Percentiles rank a stretch among this genome's conserved stretches.
Evolutionary conservation across 2,888 invertebrate genomes (phyloP).

Genomic region (Heliconius charithonia): DNA sequence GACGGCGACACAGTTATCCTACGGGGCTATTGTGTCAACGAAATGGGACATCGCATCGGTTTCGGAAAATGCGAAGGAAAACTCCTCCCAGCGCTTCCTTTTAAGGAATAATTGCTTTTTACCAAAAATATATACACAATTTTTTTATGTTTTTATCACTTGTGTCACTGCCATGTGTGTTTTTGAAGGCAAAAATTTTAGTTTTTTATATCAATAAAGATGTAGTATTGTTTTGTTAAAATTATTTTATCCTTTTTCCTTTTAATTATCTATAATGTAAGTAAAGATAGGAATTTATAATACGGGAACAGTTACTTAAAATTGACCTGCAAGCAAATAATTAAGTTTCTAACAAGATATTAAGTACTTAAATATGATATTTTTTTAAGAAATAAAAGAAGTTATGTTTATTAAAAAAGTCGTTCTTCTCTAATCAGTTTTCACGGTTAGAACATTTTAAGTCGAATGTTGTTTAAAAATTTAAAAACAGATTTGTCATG

Average conservation of each 20-base stretch:
- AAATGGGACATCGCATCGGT: constrained; percentile 91
- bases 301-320: no score
- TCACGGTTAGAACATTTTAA: no score
- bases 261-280: background rate
- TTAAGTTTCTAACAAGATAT: no score
- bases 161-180: constrained; percentile 47
- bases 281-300: no score
- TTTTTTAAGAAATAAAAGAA: no score
- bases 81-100: constrained; percentile 89
- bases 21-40: constrained; percentile 91
- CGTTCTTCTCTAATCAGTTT: no score
- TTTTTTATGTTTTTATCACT: constrained; percentile 43
- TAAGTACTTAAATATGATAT: no score
- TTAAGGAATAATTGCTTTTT: constrained; percentile 53
- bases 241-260: constrained; percentile 22
- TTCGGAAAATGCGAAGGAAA: constrained; percentile 96
- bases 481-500: no score
- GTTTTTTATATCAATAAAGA: constrained; percentile 41
- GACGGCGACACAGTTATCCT: constrained; percentile 98
- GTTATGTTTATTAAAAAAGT: no score
- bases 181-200: constrained; percentile 39
- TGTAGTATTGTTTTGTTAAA: constrained; percentile 36
- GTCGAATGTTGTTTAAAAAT: no score
- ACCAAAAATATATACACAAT: constrained; percentile 32
- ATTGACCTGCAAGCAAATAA: no score